Base-by-base conservation (phyloP, 2,888 invertebrate genomes). In the Xanthorhoe spadicearia region DNA sequence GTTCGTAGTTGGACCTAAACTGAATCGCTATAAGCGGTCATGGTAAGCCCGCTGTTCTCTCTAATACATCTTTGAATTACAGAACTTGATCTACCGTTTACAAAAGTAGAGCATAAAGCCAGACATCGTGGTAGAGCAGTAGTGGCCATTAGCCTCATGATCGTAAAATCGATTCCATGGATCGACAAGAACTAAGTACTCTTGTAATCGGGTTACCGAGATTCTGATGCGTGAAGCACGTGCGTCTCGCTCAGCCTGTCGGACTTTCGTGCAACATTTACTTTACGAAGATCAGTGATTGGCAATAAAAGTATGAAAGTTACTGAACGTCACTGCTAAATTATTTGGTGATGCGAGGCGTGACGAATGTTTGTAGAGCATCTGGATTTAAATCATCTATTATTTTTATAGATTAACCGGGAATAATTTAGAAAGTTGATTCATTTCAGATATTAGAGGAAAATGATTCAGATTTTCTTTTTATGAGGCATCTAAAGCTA, bases 261-360 rank as follows among this genome's bases (percentile, higher is more conserved):
- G 75, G 77, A 76, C 82, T 83, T 82, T 83, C 83, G 75, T 83
- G 77, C 73, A 74, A 79, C 76, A 76, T 77, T 74, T 73, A 75
- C 66, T 64, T 64, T 64, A 73, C 68, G 72, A 71, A 73, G 74
- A 70, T 61, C 54, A 67, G 50, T 43, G 23, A 52, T 57, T 61
- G 1, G 61, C 38, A 43, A 46, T 65, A 48, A n/a, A 28, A 58
- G 9, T 23, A 58, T 13, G 46, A 58, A 66, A 63, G 49, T 53
- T 28, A 49, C 43, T 32, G 15, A 35, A 38, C 35, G 49, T 53
- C 46, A 62, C 17, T 28, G 35, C 55, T 48, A 46, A 38, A 59
- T 38, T 60, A 52, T 56, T 51, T 9, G n/a, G 18, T 49, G 38
- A 46, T 49, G 46, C 38, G 10, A 48, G 15, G 28, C 8, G 54